Evolutionary conservation across 2,797 vertebrate species (phyloP).

Genomic region (Sylvilagus floridanus): DNA sequence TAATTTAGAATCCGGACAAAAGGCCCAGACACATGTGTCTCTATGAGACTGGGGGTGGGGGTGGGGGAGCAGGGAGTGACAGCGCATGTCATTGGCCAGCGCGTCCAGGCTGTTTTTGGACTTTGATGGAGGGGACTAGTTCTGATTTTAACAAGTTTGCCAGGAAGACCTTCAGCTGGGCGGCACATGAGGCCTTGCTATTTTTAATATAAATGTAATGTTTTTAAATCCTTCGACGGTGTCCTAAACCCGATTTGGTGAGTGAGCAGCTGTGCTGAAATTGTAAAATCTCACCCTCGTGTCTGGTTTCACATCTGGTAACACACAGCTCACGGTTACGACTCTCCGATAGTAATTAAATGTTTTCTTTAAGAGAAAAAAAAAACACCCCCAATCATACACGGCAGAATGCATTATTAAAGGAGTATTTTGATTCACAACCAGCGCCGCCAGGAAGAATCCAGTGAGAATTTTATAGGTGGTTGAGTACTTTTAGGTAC

Average conservation of each 20-base stretch:
- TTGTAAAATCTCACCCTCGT: constrained; percentile 89
- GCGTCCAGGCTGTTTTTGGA: constrained; percentile 55
- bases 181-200: constrained; percentile 75
- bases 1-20: constrained; percentile 81
- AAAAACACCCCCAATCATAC: constrained; percentile 74
- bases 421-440: constrained; percentile 80
- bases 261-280: constrained; percentile 86
- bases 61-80: background rate
- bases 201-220: constrained; percentile 85
- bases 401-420: constrained; percentile 82
- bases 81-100: constrained; percentile 49
- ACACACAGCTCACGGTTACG: constrained; percentile 87
- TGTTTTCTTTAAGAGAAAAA: constrained; percentile 80
- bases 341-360: constrained; percentile 87
- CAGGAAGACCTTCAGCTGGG: constrained; percentile 80
- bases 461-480: constrained; percentile 79
- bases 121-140: constrained; percentile 61
- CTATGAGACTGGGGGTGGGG: constrained; percentile 16
- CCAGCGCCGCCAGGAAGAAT: constrained; percentile 68
- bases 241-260: constrained; percentile 86
- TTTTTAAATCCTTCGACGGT: constrained; percentile 85
- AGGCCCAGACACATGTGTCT: constrained; percentile 66
- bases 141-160: constrained; percentile 80
- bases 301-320: constrained; percentile 90
- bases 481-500: constrained; percentile 62